Conservation (phyloP, 64 coral and sea anemone species). For the Montipora foliosa region DNA sequence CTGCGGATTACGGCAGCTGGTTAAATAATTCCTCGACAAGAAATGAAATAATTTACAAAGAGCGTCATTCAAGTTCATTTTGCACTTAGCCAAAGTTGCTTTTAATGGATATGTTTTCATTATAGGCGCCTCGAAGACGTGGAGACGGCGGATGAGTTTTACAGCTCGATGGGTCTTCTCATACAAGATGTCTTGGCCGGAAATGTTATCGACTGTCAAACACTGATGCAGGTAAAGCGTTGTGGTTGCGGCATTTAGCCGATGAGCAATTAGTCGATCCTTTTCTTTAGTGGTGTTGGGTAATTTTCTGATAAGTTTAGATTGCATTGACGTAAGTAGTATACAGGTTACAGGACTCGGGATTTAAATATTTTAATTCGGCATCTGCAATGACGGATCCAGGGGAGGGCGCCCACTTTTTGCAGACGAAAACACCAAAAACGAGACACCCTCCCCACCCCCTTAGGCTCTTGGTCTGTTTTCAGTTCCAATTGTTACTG, state of each 20-base stretch:
- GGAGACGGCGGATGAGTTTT: slow-evolving; percentile 96
- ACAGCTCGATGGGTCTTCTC: slow-evolving; percentile 88
- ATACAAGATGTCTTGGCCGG: slow-evolving; percentile 88
- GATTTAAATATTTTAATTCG: too few relatives aligned
- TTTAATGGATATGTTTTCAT: not conserved
- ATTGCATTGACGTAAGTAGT: not conserved
- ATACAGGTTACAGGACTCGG: not conserved
- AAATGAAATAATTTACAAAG: not conserved
- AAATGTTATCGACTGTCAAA: slow-evolving; percentile 80
- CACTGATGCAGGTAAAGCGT: slow-evolving; percentile 81
- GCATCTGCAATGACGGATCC: too few relatives aligned
- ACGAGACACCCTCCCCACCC: too few relatives aligned
- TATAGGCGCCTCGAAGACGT: slow-evolving; percentile 90
- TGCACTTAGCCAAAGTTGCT: not conserved
- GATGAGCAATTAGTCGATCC: too few relatives aligned
- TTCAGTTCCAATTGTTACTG: not conserved
- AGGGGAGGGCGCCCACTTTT: too few relatives aligned
- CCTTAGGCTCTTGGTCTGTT: too few relatives aligned
- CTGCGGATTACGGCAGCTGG: not conserved
- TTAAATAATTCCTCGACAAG: not conserved
- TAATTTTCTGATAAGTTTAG: not conserved
- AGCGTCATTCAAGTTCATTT: not conserved
- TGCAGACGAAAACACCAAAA: too few relatives aligned
- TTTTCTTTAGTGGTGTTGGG: too few relatives aligned
- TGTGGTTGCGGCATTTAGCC: not conserved